Evolutionary conservation across 2,113 vertebrate species (phyloP), one percentile per base, ranked within the genome.

Genomic region (Engystomops pustulosus): DNA sequence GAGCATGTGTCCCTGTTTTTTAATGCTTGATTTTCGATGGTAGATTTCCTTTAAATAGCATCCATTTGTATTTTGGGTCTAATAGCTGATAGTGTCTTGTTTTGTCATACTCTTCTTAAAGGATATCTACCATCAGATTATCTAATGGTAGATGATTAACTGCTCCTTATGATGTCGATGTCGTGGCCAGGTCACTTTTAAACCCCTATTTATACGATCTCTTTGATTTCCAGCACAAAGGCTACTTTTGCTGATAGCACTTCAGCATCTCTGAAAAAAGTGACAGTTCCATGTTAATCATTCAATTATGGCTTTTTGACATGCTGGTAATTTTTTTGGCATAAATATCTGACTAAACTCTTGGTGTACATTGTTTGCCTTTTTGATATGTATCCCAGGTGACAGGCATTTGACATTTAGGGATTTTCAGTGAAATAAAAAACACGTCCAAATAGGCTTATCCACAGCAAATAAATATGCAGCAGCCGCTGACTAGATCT

Each of bases 331-430:
- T 62, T 60, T 55, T 79, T 60, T 65, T 79, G 76, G 55, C 62
- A 79, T 79, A 79, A 60, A 79, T 65, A 27, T 79, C 12, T 79
- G 38, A 79, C 55, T 62, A 79, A 79, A 44, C 76, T 79, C n/a
- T 45, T n/a, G 34, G 34, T 79, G 55, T 27, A 41, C 55, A 65
- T 41, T 79, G 76, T 79, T 79, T 44, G 6, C 23, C 55, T 62
- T 79, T 79, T 38, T 77, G 74, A 77, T 77, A 62, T 65, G 55
- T 45, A 79, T 79, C 36, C 5, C 41, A 27, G 9, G 25, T 79
- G 76, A 79, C 76, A 79, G 65, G 53, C 58, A 65, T 79, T 62
- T 79, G 53, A 79, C 76, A 62, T 65, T 60, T 79, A 38, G 74
- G 51, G 20, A 36, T 51, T 36, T 55, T 55, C 74, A 58, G 74